phyloP scores from a whole-genome alignment of 2,113 vertebrate species.

The Haplotaxodon microlepis region DNA sequence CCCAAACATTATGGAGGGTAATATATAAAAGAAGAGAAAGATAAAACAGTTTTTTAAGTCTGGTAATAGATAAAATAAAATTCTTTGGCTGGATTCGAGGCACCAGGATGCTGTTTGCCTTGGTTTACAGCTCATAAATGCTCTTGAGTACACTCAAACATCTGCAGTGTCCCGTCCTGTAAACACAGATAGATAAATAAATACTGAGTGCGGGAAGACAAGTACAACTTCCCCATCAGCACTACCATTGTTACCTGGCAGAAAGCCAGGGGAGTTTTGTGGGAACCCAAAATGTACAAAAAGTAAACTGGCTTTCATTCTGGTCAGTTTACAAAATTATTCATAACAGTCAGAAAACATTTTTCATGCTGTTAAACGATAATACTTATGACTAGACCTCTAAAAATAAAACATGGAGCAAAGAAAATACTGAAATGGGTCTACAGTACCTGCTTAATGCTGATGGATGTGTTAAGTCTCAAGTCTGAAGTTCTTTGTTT shows the following conservation, averaged over 20 bases:
- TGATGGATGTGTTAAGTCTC: neutral
- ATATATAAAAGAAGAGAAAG: neutral
- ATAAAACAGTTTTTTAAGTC: neutral
- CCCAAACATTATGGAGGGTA: neutral
- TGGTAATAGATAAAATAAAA: neutral
- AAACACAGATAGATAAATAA: conserved; percentile 41
- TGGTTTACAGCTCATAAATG: neutral
- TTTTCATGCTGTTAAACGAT: neutral
- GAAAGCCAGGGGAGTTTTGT: conserved; percentile 27
- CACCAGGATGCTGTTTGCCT: neutral
- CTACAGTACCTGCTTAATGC: conserved; percentile 41
- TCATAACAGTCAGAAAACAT: neutral
- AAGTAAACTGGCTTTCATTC: neutral
- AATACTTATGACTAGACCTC: neutral
- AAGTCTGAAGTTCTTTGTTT: neutral
- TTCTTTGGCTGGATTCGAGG: neutral
- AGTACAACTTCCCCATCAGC: neutral
- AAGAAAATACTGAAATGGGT: neutral
- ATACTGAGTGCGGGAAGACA: neutral
- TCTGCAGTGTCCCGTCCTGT: neutral
- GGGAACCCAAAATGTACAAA: conserved; percentile 30
- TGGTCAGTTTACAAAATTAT: neutral
- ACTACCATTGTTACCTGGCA: neutral
- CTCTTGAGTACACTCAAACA: neutral
- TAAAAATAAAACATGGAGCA: neutral